Evolutionary conservation across 2,888 invertebrate species (phyloP), one percentile per base, ranked within the genome.

Genomic region (Platycnemis pennipes): DNA sequence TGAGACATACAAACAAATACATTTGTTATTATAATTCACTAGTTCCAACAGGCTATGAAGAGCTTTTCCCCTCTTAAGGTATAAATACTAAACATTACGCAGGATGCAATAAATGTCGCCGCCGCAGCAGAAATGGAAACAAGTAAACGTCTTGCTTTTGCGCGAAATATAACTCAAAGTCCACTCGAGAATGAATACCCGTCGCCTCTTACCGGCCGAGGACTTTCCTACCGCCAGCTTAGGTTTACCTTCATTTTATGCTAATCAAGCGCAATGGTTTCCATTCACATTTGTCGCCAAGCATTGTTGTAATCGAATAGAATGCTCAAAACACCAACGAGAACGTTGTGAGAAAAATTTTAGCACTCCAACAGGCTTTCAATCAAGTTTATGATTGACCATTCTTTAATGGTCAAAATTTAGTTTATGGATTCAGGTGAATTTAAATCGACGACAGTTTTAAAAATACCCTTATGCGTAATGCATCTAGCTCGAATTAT

Each of bases 221-320:
- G 77, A 77, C 31, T 77, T 77, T 37, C 37, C 31, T 37, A 77
- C 37, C 31, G 37, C 37, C 31, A 37, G 31, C 77, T n/a, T 26
- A 31, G 37, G 77, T 31, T 37, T 77, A 37, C 37, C 77, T 77
- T 77, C 77, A 77, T 77, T 77, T 77, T 77, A 77, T 77, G 77
- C 77, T 77, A 77, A 77, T 37, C 77, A 37, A 77, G 77, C 37
- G 37, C 37, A 77, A 77, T 31, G 77, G 4, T 13, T 77, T 37
- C 37, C 77, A 77, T 77, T 77, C 5, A 3, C 37, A 13, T 77
- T 37, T 11, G 13, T 7, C 13, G 77, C 37, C 1, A 5, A n/a
- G 5, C 31, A 77, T 37, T 37, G 31, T 22, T 37, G n/a, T 5
- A 77, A 77, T 5, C 2, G 11, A 77, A 77, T 13, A 37, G 37